Conservation (phyloP, 2,113 vertebrate species). For the Corvus moneduloides region DNA sequence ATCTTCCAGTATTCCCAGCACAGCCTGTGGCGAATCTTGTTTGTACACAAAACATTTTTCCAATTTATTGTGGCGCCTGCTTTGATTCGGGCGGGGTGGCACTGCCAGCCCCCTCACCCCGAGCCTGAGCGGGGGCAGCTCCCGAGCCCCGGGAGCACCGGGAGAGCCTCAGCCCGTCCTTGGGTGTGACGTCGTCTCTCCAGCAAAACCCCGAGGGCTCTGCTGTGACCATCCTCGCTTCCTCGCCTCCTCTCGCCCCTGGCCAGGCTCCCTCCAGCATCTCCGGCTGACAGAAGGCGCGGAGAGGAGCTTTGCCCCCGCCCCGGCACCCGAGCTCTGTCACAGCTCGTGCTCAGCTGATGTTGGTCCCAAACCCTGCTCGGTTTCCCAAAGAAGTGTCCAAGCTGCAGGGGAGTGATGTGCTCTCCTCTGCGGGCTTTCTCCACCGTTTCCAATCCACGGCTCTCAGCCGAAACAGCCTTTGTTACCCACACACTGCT, state of each 20-base stretch:
- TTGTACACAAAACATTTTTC: neutral
- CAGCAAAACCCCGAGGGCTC: neutral
- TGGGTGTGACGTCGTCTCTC: accelerated
- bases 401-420: neutral
- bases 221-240: neutral
- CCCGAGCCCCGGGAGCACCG: neutral
- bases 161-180: neutral
- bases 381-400: neutral
- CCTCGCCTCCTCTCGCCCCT: neutral
- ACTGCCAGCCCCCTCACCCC: accelerated
- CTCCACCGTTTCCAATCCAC: neutral
- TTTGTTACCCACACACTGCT: neutral
- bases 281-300: neutral
- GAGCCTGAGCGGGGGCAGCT: neutral
- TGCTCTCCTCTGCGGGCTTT: neutral
- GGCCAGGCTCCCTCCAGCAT: accelerated
- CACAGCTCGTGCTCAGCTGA: neutral
- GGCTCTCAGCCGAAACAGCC: neutral
- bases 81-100: neutral
- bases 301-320: neutral
- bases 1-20: neutral
- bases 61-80: neutral
- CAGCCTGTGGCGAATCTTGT: neutral
- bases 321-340: accelerated
- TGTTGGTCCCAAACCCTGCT: neutral